phyloP scores from a whole-genome alignment of 2,888 invertebrate species.

The Epicampocera succincta region DNA sequence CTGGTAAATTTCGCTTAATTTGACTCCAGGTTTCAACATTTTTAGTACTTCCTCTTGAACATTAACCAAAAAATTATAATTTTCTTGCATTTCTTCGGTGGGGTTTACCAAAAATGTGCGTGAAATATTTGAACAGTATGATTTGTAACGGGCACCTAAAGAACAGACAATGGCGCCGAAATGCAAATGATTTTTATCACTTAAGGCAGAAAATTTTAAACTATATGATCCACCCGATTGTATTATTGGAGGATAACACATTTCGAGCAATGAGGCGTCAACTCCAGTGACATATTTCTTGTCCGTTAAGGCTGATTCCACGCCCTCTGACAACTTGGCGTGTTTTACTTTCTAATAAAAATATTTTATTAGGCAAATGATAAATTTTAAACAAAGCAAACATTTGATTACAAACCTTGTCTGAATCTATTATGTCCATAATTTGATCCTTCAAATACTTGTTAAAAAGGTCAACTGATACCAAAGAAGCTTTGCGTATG shows the following conservation, averaged over 20 bases:
- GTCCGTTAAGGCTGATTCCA: conserved; percentile 95
- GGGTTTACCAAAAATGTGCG: conserved; percentile 98
- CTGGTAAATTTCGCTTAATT: conserved; percentile 93
- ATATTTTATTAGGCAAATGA: conserved; percentile 9
- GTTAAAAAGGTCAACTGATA: conserved; percentile 96
- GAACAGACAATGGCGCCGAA: conserved; percentile 98
- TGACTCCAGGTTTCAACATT: conserved; percentile 90
- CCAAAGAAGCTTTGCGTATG: conserved; percentile 95
- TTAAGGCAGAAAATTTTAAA: conserved; percentile 96
- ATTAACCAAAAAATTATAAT: conserved; percentile 95
- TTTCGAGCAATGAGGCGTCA: conserved; percentile 94
- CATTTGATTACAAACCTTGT: conserved; percentile 85
- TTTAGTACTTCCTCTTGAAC: conserved; percentile 95
- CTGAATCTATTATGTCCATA: conserved; percentile 99
- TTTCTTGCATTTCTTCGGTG: conserved; percentile 88
- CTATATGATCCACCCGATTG: conserved; percentile 99
- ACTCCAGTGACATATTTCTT: conserved; percentile 97
- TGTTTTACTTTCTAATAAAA: conserved; percentile 95
- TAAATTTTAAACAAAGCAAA: neutral
- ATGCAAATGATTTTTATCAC: conserved; percentile 96
- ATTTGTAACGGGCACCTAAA: conserved; percentile 96
- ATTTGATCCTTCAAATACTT: conserved; percentile 98
- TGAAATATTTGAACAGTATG: conserved; percentile 98
- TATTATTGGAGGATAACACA: conserved; percentile 99
- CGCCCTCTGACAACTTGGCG: conserved; percentile 95